These are phyloP conservation scores for Schizaphis graminum DNA, from an alignment of 2,888 invertebrate genomes.

Conservation along the genomic window DNA sequence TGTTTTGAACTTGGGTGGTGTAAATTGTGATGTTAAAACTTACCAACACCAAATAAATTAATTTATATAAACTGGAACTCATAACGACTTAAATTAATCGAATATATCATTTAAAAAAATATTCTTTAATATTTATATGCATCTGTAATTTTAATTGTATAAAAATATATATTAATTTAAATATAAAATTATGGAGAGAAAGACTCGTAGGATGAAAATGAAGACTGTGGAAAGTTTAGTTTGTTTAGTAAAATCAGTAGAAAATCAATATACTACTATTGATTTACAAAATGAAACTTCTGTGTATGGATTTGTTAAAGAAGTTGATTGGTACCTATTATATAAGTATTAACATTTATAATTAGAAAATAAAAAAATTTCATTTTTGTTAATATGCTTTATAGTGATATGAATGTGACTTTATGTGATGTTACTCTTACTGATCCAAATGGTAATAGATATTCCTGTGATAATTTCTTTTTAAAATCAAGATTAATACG, in stretches of 20 bases:
- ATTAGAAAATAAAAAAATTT: background rate
- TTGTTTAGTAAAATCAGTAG: conserved; percentile 64
- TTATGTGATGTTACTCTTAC: conserved; percentile 55
- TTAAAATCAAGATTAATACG: conserved; percentile 66
- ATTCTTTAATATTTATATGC: background rate
- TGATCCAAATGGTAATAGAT: conserved; percentile 61
- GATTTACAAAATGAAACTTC: conserved; percentile 66
- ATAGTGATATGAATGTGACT: conserved; percentile 65
- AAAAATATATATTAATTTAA: background rate
- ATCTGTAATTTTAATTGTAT: background rate
- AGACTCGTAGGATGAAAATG: conserved; percentile 48
- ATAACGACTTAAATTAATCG: background rate
- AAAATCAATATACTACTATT: conserved; percentile 52
- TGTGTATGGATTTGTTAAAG: conserved; percentile 59
- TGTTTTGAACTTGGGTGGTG: background rate
- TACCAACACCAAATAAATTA: background rate
- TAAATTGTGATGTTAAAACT: background rate
- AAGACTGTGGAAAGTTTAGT: conserved; percentile 62
- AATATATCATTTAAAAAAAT: background rate
- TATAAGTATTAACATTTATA: background rate
- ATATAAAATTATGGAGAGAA: conserved; percentile 28
- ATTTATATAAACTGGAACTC: background rate
- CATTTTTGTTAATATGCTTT: conserved; percentile 28
- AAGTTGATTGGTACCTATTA: conserved; percentile 65
- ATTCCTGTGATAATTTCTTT: conserved; percentile 59